Evolutionary conservation across 2,113 vertebrate species (phyloP), one percentile per base, ranked within the genome.

Genomic region (Pollachius pollachius): DNA sequence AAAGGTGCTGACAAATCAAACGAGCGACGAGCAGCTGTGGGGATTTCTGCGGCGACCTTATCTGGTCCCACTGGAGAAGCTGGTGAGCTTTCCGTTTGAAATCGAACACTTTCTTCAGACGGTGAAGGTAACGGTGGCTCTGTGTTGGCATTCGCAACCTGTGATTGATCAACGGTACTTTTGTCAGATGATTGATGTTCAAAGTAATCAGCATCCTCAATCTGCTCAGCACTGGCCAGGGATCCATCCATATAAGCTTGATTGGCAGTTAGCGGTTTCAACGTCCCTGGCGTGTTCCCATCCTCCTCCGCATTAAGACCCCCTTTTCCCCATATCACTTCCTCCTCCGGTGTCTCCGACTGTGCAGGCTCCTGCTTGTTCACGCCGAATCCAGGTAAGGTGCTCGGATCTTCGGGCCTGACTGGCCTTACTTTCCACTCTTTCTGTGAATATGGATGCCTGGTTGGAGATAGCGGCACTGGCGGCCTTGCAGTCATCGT

Each of bases 391-490:
- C 41, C 12, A 5, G 75, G 63, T 18, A 15, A 41, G 15, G 66
- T 71, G 63, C 67, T 79, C 5, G 48, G 19, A 18, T 70, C 65
- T 65, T 72, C 79, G 71, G 69, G 68, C 78, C 56, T 17, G 37
- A 15, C 57, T 67, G 25, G 13, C 74, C 60, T 25, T 34, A 15
- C 4, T 8, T 76, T 52, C 17, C 2, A 54, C 21, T 69, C 63
- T 25, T 73, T 69, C 27, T 2, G 57, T 37, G 62, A 67, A 52
- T 64, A 70, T 66, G 82, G 77, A 67, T 63, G 68, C n/a, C 16
- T 68, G 21, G 79, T 81, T 18, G 62, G 59, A 8, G 81, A 70
- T 41, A 9, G 41, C 12, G 41, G 41, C 41, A 13, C 12, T 48
- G 12, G 6, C 0, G 34, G 59, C 7, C 87, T 76, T 0, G 76